These are phyloP conservation scores for Empis stercorea DNA, from an alignment of 2,888 invertebrate genomes.

Conservation along the genomic window DNA sequence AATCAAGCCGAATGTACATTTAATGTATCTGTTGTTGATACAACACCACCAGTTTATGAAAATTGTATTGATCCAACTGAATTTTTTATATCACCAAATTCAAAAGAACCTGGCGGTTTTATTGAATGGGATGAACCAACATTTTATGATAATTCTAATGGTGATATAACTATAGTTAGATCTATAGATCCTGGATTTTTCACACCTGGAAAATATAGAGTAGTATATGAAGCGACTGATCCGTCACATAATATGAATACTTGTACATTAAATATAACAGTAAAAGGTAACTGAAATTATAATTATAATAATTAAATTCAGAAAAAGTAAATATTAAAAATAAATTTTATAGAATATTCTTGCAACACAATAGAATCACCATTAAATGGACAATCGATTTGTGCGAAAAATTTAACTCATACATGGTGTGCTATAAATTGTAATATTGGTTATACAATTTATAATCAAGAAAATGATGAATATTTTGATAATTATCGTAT, in stretches of 20 bases:
- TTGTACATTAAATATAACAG: slow-evolving; percentile 46
- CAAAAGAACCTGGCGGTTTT: slow-evolving; percentile 24
- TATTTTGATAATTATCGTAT: slow-evolving; percentile 23
- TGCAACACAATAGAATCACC: slow-evolving; percentile 39
- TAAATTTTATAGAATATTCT: slow-evolving; percentile 11
- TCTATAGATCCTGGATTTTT: slow-evolving; percentile 39
- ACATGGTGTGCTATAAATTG: slow-evolving; percentile 45
- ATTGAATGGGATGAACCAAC: slow-evolving; percentile 39
- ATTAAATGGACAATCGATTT: slow-evolving; percentile 38
- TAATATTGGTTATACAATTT: slow-evolving; percentile 46
- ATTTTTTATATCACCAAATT: slow-evolving; percentile 47
- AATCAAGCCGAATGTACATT: slow-evolving; percentile 50
- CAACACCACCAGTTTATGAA: slow-evolving; percentile 43
- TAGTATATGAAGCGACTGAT: slow-evolving; percentile 47
- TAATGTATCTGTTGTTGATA: slow-evolving; percentile 42
- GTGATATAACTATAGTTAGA: slow-evolving; percentile 20
- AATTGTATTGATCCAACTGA: slow-evolving; percentile 46
- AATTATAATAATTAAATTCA: not conserved
- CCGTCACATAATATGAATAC: slow-evolving; percentile 42
- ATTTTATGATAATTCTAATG: slow-evolving; percentile 33
- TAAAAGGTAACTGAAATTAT: slow-evolving; percentile 39
- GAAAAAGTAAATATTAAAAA: not conserved
- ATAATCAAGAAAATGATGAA: slow-evolving; percentile 23
- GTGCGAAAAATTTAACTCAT: slow-evolving; percentile 33
- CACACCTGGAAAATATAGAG: slow-evolving; percentile 41